phyloP scores from a whole-genome alignment of 2,797 vertebrate genomes.

The Percopsis omiscomaycus region DNA sequence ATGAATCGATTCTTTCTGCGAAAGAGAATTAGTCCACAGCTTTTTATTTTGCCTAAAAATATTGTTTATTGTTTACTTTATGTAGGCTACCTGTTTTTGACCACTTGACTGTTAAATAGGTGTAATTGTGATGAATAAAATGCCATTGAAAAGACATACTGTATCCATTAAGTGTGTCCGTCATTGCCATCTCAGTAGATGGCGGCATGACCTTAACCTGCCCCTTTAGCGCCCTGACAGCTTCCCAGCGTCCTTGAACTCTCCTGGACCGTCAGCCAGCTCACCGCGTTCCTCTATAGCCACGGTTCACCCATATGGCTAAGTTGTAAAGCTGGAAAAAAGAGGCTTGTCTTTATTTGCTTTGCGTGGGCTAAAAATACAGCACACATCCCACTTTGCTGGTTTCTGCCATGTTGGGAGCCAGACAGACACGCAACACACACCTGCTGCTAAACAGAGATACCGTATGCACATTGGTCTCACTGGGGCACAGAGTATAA shows the following conservation, averaged over 20 bases:
- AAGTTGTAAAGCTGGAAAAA: too few relatives aligned
- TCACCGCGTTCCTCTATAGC: neutral
- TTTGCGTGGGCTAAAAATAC: too few relatives aligned
- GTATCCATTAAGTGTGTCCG: slow-evolving; percentile 11
- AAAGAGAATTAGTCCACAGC: slow-evolving; percentile 78
- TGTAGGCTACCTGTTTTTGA: slow-evolving; percentile 27
- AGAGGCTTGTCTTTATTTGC: too few relatives aligned
- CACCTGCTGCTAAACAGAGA: too few relatives aligned
- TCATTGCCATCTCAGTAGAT: neutral
- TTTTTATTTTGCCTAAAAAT: slow-evolving; percentile 50
- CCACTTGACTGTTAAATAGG: slow-evolving; percentile 46
- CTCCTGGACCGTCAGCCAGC: neutral
- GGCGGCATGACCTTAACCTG: neutral
- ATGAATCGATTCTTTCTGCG: slow-evolving; percentile 89
- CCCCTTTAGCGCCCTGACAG: neutral
- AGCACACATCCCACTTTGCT: too few relatives aligned
- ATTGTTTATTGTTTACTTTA: slow-evolving; percentile 29
- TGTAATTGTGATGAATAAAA: slow-evolving; percentile 44
- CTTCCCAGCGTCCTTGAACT: neutral
- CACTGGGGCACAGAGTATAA: too few relatives aligned
- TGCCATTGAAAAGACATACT: slow-evolving; percentile 21
- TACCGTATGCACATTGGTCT: too few relatives aligned
- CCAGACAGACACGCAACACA: too few relatives aligned
- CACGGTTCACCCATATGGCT: neutral
- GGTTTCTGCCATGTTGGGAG: too few relatives aligned